These are phyloP conservation scores for Mnemiopsis leidyi DNA, from an alignment of 37 sponge, comb jelly and placozoan genomes.

Conservation along the genomic window DNA sequence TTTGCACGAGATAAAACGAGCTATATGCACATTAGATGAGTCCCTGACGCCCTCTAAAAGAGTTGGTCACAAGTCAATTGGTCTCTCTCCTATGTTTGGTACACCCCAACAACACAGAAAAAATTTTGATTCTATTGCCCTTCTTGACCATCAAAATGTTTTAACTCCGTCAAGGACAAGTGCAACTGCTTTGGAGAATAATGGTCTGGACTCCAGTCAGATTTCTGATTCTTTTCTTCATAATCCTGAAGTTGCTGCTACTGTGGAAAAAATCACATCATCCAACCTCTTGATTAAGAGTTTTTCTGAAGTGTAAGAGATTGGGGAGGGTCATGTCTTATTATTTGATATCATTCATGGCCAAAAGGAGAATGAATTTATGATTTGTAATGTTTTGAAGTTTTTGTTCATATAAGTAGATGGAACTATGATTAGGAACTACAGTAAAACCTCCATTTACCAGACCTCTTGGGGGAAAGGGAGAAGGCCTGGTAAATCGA, in stretches of 20 bases:
- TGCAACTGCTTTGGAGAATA: not conserved
- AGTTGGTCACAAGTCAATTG: constrained; percentile 19
- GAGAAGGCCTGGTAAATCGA: too few species aligned
- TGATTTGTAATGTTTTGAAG: too few species aligned
- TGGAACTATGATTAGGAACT: too few species aligned
- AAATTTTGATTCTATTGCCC: constrained; percentile 20
- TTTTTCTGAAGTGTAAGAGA: not conserved
- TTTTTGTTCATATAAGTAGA: too few species aligned
- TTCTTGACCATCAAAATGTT: constrained; percentile 34
- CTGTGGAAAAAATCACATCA: not conserved
- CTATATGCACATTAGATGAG: constrained; percentile 28
- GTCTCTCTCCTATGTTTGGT: constrained; percentile 11
- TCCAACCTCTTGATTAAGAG: not conserved
- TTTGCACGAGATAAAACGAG: constrained; percentile 23
- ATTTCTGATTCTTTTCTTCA: not conserved
- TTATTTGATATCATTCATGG: not conserved
- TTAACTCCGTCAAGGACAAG: not conserved
- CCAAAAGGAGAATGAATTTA: too few species aligned
- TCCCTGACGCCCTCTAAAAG: constrained; percentile 26
- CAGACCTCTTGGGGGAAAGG: too few species aligned
- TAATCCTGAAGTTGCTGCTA: constrained; percentile 17
- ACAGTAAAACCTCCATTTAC: too few species aligned
- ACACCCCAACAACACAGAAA: not conserved
- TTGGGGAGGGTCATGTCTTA: too few species aligned
- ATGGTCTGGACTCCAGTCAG: not conserved